Conservation (phyloP, 2,888 invertebrate species). For the Automeris io region DNA sequence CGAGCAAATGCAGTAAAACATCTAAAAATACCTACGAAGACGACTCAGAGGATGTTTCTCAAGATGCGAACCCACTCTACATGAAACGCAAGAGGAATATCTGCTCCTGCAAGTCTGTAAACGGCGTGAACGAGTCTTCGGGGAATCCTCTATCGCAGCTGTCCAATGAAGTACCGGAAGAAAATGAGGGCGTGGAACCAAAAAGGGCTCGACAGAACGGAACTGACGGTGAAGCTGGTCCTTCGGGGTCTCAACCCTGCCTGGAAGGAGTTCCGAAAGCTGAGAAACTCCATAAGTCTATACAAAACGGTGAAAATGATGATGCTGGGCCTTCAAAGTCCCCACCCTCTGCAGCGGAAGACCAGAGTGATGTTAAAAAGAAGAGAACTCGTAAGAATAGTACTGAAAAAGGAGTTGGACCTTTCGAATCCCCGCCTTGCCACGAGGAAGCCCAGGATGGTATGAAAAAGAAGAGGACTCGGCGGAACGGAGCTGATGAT, state of each 20-base stretch:
- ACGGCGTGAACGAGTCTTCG: neutral
- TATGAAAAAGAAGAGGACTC: too few relatives aligned
- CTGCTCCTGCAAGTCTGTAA: neutral
- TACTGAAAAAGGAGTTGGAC: too few relatives aligned
- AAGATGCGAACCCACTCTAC: neutral
- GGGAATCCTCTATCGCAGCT: neutral
- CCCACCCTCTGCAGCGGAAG: too few relatives aligned
- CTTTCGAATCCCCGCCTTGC: too few relatives aligned
- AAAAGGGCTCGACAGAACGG: neutral
- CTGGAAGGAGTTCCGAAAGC: too few relatives aligned
- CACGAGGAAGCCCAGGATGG: too few relatives aligned
- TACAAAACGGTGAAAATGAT: too few relatives aligned
- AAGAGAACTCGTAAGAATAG: too few relatives aligned
- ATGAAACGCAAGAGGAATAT: neutral
- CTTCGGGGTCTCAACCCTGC: conserved; percentile 3
- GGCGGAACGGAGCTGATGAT: too few relatives aligned
- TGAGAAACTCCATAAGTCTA: too few relatives aligned
- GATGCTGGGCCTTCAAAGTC: too few relatives aligned
- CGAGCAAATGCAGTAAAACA: neutral
- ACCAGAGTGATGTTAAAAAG: too few relatives aligned
- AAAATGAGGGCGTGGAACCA: neutral
- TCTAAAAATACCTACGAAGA: neutral
- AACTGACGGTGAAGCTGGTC: conserved; percentile 4
- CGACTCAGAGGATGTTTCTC: neutral
- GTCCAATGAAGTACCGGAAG: neutral